phyloP scores from a whole-genome alignment of 2,797 vertebrate species.

The Cuculus canorus region DNA sequence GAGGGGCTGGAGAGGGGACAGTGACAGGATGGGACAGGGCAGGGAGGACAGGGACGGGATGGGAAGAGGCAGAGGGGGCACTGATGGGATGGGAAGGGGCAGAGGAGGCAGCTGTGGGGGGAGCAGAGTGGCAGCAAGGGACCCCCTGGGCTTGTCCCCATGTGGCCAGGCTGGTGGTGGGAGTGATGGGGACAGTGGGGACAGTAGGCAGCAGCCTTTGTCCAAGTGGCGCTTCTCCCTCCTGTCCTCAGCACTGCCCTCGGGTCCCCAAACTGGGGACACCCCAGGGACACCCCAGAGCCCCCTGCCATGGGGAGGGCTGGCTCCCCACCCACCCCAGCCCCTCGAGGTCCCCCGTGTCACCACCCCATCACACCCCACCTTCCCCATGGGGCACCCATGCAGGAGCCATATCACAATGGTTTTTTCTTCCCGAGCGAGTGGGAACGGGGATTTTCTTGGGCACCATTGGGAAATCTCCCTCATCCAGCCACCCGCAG shows the following conservation, averaged over 20 bases:
- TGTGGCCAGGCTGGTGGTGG: neutral
- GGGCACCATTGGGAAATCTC: neutral
- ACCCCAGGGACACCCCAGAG: neutral
- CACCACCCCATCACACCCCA: rapidly evolving
- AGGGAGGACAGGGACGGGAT: too few species aligned
- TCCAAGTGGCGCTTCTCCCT: too few species aligned
- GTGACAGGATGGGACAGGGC: neutral
- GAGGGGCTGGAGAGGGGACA: neutral
- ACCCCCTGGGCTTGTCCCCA: neutral
- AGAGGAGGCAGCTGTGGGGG: too few species aligned
- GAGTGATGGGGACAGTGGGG: neutral
- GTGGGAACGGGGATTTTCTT: neutral
- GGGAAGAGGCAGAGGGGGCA: neutral
- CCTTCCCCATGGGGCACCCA: neutral
- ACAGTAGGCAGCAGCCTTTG: neutral
- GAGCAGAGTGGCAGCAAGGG: neutral
- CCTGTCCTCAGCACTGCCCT: neutral
- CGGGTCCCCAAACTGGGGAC: neutral
- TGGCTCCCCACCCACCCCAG: neutral
- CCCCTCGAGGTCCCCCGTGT: neutral
- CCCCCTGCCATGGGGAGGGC: neutral
- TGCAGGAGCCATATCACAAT: rapidly evolving
- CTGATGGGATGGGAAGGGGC: neutral
- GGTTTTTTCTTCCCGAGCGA: too few species aligned
- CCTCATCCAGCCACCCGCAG: neutral